Base-by-base conservation (phyloP, 1,140 invertebrate species). In the Trichonephila clavipes region DNA sequence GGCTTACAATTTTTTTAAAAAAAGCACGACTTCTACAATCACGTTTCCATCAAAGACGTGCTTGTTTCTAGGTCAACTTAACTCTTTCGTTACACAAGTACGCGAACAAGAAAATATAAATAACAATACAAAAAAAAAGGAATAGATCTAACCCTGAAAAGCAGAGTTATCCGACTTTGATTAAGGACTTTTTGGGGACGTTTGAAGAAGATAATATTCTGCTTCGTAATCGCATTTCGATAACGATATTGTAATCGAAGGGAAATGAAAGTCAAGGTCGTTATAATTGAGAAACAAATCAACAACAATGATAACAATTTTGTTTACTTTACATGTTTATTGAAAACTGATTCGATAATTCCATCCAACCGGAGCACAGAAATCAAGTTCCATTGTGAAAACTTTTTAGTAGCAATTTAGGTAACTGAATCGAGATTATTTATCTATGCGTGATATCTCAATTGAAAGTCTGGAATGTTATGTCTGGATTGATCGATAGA, bases 161-260 rank as follows among this genome's bases (percentile, higher is more conserved):
- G 51, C 10, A 51, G 51, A 51, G 51, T 12, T 51, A 51, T 51
- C 51, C 51, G 51, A 51, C 51, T 51, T 34, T 19, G 28, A 18
- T 19, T 77, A 77, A 77, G 72, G 72, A 40, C 72, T 77, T 77
- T 34, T 77, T 34, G 34, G 34, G 72, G 72, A 77, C 72, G 72
- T 77, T 77, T 14, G 72, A 24, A 34, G 24, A 14, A 77, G 72
- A 77, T 77, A 77, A 77, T 77, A 24, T 77, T 18, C 72, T 6
- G 28, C 34, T 77, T 77, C 72, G 72, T 40, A 77, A 77, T 19
- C 16, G 28, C 24, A 40, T 40, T 34, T 77, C 72, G 72, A 77
- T 77, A 77, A 34, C 72, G 72, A 77, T 77, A 77, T 77, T 77
- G 69, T 77, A 77, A 77, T 77, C 72, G 72, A 77, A 77, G 72